Conservation (phyloP, 2,113 vertebrate species). For the Sclerurus mexicanus region DNA sequence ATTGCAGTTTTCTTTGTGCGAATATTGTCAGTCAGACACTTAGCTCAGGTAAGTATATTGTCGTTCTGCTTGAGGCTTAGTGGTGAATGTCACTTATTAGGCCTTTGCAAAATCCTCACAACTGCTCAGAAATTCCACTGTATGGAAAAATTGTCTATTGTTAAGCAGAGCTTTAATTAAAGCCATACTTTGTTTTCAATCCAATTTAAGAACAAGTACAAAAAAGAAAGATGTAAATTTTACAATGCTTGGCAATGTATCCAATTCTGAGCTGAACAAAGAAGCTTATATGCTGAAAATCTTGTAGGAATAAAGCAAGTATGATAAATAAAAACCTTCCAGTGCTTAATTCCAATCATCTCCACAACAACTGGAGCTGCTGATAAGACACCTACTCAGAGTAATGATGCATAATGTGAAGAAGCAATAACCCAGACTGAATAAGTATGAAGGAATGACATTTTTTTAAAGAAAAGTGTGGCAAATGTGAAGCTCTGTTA, state of each 20-base stretch:
- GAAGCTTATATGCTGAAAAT: constrained; percentile 77
- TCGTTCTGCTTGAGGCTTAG: constrained; percentile 25
- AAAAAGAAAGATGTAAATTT: constrained; percentile 72
- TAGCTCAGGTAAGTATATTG: constrained; percentile 26
- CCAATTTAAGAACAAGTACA: constrained; percentile 75
- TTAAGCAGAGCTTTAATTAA: constrained; percentile 71
- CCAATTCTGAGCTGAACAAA: constrained; percentile 74
- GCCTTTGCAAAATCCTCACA: constrained; percentile 40
- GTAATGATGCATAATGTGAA: constrained; percentile 78
- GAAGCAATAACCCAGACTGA: constrained; percentile 69
- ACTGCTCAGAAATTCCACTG: constrained; percentile 49
- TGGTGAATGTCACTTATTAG: constrained; percentile 27
- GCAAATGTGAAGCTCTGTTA: constrained; percentile 61
- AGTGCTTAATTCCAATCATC: constrained; percentile 77
- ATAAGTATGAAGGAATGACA: constrained; percentile 61
- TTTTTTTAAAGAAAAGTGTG: constrained; percentile 68
- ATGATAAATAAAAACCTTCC: constrained; percentile 80
- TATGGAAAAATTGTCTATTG: constrained; percentile 34
- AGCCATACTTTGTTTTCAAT: constrained; percentile 75
- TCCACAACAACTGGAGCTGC: constrained; percentile 76
- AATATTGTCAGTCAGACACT: constrained; percentile 40
- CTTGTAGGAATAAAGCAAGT: constrained; percentile 75
- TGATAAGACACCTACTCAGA: constrained; percentile 79
- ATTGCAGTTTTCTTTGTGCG: constrained; percentile 41
- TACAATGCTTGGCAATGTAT: constrained; percentile 72